Percentiles rank a stretch among this genome's conserved stretches.
phyloP scores from a whole-genome alignment of 2,888 invertebrate genomes.

The Aquatica leii region DNA sequence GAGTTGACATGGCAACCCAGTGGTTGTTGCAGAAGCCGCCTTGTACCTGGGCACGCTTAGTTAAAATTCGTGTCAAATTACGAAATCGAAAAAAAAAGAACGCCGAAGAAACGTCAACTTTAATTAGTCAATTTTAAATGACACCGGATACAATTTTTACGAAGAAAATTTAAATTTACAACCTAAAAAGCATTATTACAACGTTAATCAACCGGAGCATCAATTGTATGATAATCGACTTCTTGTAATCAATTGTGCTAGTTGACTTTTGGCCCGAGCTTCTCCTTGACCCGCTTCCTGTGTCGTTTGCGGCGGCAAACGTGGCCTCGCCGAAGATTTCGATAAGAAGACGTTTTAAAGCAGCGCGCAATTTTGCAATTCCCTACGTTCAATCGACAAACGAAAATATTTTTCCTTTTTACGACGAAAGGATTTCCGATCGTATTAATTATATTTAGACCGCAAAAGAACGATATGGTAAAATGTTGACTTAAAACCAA shows the following conservation, averaged over 20 bases:
- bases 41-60: conserved; percentile 46
- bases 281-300: conserved; percentile 52
- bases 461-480: conserved; percentile 14
- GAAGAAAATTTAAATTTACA: too few relatives aligned
- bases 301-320: conserved; percentile 16
- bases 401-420: too few relatives aligned
- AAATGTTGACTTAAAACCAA: not conserved
- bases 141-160: too few relatives aligned
- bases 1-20: conserved; percentile 53
- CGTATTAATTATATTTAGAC: conserved; percentile 12
- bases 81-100: too few relatives aligned
- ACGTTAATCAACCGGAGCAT: conserved; percentile 2
- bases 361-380: conserved; percentile 19
- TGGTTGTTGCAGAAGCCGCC: conserved; percentile 41
- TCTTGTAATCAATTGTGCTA: conserved; percentile 47
- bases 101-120: too few relatives aligned
- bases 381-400: too few relatives aligned
- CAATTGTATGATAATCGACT: conserved; percentile 48
- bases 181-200: too few relatives aligned
- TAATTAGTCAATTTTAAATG: too few relatives aligned
- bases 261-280: conserved; percentile 53
- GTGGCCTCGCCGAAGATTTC: conserved; percentile 15
- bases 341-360: conserved; percentile 15
- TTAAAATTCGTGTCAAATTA: conserved; percentile 6
- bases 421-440: conserved; percentile 12